A percentile compares a stretch with the other conserved stretches of the same genome.
Evolutionary conservation across 2,888 invertebrate genomes (phyloP).

Genomic region (Dinocampus coccinellae): DNA sequence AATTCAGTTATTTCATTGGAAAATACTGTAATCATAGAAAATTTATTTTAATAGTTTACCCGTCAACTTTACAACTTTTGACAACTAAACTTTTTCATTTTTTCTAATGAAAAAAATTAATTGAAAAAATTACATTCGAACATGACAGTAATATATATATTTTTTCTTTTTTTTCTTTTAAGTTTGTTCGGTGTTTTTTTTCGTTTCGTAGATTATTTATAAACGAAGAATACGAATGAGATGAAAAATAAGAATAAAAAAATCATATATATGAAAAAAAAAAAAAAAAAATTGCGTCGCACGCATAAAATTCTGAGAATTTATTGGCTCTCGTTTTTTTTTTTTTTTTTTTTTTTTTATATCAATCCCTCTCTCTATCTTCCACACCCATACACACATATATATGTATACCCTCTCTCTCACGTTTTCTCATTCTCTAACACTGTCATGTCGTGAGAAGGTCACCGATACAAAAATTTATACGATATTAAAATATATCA

Average conservation of each 20-base stretch:
- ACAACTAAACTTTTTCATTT: too few relatives aligned
- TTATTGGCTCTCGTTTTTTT: background rate
- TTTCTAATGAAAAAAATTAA: too few relatives aligned
- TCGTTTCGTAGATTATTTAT: background rate
- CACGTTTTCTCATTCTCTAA: background rate
- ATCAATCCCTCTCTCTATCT: background rate
- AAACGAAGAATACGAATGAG: background rate
- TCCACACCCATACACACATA: too few relatives aligned
- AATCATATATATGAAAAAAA: background rate
- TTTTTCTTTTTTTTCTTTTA: background rate
- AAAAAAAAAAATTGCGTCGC: background rate
- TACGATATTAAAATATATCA: conserved; percentile 28
- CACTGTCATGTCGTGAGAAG: background rate
- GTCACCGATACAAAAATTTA: conserved; percentile 4
- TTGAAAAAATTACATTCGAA: too few relatives aligned
- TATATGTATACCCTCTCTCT: too few relatives aligned
- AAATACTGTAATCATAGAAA: too few relatives aligned
- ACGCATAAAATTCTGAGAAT: background rate
- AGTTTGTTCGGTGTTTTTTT: background rate
- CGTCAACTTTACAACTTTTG: too few relatives aligned
- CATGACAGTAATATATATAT: too few relatives aligned
- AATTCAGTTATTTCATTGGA: too few relatives aligned
- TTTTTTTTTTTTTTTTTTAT: background rate
- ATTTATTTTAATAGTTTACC: too few relatives aligned
- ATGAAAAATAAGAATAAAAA: background rate